Conservation (phyloP, 2,797 vertebrate species). For the Cryptoprocta ferox region DNA sequence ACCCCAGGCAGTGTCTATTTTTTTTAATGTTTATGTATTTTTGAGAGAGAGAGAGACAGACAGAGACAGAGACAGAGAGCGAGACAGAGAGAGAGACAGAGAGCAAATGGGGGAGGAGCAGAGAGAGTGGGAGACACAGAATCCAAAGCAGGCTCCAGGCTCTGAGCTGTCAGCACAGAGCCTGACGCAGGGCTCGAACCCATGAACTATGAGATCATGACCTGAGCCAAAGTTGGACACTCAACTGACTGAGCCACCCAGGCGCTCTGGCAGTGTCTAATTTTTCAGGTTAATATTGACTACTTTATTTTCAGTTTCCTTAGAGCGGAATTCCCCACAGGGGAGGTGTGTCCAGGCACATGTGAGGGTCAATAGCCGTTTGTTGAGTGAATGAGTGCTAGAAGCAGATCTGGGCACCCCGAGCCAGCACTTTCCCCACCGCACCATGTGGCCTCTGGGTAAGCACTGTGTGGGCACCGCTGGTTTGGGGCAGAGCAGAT, state of each 20-base stretch:
- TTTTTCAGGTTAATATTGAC: background rate
- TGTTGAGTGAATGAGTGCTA: background rate
- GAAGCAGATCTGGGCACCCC: background rate
- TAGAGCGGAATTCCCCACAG: background rate
- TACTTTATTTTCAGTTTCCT: background rate
- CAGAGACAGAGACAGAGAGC: no score
- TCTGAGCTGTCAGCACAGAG: no score
- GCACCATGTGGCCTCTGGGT: background rate
- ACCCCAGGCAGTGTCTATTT: background rate
- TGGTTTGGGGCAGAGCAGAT: background rate
- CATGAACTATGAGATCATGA: no score
- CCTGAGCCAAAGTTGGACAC: no score
- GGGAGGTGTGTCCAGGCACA: background rate
- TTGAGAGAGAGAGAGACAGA: no score
- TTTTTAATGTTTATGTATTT: background rate
- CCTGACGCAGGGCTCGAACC: no score
- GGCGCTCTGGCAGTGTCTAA: background rate
- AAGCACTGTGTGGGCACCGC: fast-evolving
- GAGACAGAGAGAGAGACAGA: no score
- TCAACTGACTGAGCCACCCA: no score
- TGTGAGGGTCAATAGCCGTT: fast-evolving
- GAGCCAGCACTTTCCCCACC: background rate
- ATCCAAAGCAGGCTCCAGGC: no score
- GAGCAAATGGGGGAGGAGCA: no score
- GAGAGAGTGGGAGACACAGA: no score